A percentile compares a stretch with the other conserved stretches of the same genome.
Evolutionary conservation across 2,113 vertebrate species (phyloP).

Genomic region (Raja brachyura): DNA sequence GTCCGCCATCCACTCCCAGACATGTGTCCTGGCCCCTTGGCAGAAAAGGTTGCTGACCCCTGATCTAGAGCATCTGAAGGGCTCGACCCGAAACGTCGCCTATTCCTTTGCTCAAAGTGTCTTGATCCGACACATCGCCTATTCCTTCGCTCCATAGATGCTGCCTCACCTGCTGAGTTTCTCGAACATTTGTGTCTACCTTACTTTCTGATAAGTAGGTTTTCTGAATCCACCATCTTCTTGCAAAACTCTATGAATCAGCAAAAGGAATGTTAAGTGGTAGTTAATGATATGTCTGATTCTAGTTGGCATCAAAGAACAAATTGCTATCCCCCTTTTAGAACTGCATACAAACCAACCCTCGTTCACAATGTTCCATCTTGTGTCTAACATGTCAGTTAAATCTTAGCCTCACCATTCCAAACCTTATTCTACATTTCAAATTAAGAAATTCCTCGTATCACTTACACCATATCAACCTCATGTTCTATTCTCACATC

Average conservation of each 20-base stretch:
- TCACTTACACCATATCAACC: neutral
- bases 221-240: neutral
- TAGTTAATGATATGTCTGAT: neutral
- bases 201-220: neutral
- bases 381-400: neutral
- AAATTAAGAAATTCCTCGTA: neutral
- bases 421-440: neutral
- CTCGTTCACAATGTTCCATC: neutral
- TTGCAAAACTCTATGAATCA: neutral
- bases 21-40: no score
- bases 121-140: no score
- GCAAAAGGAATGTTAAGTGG: neutral
- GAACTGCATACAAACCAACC: neutral
- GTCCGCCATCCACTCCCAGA: no score
- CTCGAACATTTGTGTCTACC: no score
- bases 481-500: neutral
- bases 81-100: no score
- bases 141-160: no score
- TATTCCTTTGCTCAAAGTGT: no score
- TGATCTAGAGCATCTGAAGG: no score
- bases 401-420: neutral
- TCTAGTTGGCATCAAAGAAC: neutral
- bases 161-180: no score
- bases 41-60: no score
- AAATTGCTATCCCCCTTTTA: neutral